phyloP scores from a whole-genome alignment of 2,797 vertebrate species.

The Syndactyla subalaris region DNA sequence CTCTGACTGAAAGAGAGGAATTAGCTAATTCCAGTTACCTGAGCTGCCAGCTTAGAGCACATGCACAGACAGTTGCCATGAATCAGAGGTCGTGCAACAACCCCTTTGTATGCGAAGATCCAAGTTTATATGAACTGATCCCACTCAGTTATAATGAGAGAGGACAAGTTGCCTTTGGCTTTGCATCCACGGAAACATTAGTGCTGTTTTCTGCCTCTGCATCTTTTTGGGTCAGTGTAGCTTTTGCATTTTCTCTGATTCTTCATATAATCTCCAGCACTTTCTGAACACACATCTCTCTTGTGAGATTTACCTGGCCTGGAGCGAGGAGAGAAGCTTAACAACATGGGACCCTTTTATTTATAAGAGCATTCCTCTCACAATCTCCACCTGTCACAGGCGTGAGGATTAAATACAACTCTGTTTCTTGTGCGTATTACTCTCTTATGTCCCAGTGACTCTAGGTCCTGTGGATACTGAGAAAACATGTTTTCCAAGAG shows the following conservation, averaged over 20 bases:
- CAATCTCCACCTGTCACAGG: background rate
- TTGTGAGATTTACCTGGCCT: slow-evolving; percentile 43
- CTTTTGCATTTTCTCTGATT: background rate
- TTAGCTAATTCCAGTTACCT: slow-evolving; percentile 51
- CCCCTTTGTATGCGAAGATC: background rate
- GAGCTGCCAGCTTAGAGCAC: slow-evolving; percentile 1
- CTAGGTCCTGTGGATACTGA: background rate
- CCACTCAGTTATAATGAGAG: background rate
- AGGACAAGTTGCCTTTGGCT: background rate
- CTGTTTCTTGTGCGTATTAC: background rate
- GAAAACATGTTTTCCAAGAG: background rate
- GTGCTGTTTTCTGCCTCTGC: background rate
- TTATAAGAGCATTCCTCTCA: slow-evolving; percentile 38
- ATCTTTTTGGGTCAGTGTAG: background rate
- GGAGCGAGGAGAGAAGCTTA: slow-evolving; percentile 40
- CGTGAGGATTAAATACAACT: background rate
- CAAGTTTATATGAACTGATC: background rate
- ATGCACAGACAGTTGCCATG: slow-evolving; percentile 30
- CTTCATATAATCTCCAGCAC: background rate
- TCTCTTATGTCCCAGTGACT: background rate
- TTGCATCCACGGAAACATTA: background rate
- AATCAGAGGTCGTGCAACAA: slow-evolving; percentile 15
- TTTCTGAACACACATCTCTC: background rate
- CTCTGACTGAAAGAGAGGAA: slow-evolving; percentile 16
- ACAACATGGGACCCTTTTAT: slow-evolving; percentile 28